Percentiles rank a stretch among this genome's conserved stretches.
Conservation (phyloP, 1,140 invertebrate genomes). For the Temnothorax nylanderi region DNA sequence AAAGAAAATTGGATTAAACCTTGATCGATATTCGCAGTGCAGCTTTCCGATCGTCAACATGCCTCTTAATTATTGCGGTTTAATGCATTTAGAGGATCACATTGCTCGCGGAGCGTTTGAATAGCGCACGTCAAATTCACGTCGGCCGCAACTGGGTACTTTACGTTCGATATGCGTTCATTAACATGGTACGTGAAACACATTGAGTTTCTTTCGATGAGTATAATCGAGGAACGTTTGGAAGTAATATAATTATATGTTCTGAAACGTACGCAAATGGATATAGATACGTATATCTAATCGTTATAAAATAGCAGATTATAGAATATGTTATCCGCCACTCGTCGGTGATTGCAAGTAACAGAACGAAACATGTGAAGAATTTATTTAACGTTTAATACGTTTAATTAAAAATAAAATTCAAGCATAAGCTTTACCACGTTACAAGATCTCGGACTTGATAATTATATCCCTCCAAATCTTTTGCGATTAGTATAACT, state of each 20-base stretch:
- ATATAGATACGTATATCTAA: not conserved
- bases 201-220: conserved; percentile 25
- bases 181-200: conserved; percentile 7
- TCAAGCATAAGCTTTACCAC: not conserved
- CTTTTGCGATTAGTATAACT: not conserved
- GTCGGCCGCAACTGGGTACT: conserved; percentile 2
- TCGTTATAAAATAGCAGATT: not conserved
- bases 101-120: not conserved
- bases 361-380: not conserved
- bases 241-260: not conserved
- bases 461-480: not conserved
- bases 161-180: conserved; percentile 8
- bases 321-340: not conserved
- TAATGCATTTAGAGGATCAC: conserved; percentile 28
- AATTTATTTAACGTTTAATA: not conserved
- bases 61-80: conserved; percentile 38
- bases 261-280: not conserved
- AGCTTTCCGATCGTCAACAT: conserved; percentile 14
- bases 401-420: not conserved
- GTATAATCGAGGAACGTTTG: not conserved
- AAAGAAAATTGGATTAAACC: conserved; percentile 10
- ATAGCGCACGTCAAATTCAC: conserved; percentile 39
- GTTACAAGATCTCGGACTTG: not conserved
- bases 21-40: not conserved
- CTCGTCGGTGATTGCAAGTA: not conserved